These are phyloP conservation scores for Drymonia ruficornis DNA, from an alignment of 2,888 invertebrate genomes.

Conservation along the genomic window DNA sequence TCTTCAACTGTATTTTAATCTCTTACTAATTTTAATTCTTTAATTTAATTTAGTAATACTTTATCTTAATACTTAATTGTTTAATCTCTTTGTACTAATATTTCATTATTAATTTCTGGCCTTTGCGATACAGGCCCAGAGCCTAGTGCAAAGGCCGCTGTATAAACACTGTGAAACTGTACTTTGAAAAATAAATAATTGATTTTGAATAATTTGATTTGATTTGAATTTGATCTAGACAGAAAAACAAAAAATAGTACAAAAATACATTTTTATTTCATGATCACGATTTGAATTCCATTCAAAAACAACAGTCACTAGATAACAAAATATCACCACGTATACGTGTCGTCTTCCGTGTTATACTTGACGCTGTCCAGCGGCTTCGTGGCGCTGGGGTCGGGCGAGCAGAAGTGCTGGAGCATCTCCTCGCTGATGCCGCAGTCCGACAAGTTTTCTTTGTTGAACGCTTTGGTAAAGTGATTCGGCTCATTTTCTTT, in stretches of 20 bases:
- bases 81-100: no score
- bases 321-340: conserved; percentile 62
- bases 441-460: conserved; percentile 95
- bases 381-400: conserved; percentile 78
- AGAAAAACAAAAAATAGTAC: conserved; percentile 9
- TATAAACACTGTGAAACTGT: no score
- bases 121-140: no score
- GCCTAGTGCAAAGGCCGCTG: no score
- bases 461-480: conserved; percentile 88
- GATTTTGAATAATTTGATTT: no score
- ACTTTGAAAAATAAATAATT: no score
- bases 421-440: conserved; percentile 88
- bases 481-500: conserved; percentile 78
- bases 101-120: no score
- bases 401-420: conserved; percentile 87
- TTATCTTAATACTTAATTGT: no score
- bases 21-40: no score
- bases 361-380: conserved; percentile 88
- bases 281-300: conserved; percentile 45
- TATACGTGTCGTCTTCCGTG: conserved; percentile 83
- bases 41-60: no score
- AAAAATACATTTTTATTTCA: conserved; percentile 51
- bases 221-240: no score
- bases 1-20: no score
- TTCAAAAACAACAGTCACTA: conserved; percentile 8